These are phyloP conservation scores for Chironomus striatipennis DNA, from an alignment of 1,140 invertebrate genomes.

Conservation along the genomic window DNA sequence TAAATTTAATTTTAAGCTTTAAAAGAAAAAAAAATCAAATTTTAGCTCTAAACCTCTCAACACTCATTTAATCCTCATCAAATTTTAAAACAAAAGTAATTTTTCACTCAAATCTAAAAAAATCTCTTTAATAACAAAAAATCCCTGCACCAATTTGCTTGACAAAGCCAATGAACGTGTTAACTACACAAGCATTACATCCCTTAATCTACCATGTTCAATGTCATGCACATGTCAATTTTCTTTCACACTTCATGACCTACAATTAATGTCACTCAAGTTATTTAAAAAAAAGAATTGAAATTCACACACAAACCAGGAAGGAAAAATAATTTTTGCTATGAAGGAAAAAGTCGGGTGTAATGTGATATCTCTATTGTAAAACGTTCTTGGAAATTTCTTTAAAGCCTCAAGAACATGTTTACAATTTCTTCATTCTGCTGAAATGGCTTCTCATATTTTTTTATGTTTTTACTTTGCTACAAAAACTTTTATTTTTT, in stretches of 20 bases:
- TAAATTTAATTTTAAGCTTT: too few species aligned
- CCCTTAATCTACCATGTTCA: not conserved
- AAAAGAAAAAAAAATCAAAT: too few species aligned
- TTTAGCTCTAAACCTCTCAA: too few species aligned
- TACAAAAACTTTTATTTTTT: not conserved
- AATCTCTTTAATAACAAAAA: not conserved
- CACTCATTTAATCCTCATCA: too few species aligned
- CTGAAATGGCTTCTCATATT: not conserved
- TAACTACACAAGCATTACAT: not conserved
- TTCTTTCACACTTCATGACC: not conserved
- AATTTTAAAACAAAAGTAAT: too few species aligned
- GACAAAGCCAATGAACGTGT: constrained; percentile 11
- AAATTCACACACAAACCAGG: not conserved
- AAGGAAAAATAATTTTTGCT: not conserved
- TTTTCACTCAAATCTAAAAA: too few species aligned
- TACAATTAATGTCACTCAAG: constrained; percentile 7
- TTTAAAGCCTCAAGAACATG: not conserved
- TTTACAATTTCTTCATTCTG: constrained; percentile 14
- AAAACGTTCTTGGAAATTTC: not conserved
- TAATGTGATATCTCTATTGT: not conserved
- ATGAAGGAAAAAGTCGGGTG: not conserved
- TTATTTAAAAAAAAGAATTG: not conserved
- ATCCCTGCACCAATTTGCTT: not conserved
- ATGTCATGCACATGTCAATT: constrained; percentile 12
- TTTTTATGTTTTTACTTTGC: too few species aligned